Evolutionary conservation across 2,113 vertebrate genomes (phyloP).

Genomic region (Eidolon helvum): DNA sequence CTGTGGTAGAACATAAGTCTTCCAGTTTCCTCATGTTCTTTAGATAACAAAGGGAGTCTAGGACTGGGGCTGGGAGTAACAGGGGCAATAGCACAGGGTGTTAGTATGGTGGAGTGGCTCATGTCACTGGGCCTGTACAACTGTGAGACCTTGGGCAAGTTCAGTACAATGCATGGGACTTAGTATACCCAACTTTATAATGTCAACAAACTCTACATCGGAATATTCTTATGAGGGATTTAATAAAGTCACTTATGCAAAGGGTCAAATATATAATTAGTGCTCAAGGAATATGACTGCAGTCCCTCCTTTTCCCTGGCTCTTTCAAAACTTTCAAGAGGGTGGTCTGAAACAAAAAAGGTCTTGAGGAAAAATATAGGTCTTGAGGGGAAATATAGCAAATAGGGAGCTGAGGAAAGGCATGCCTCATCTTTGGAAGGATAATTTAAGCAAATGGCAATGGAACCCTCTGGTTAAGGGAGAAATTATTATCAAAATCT

Average conservation of each 20-base stretch:
- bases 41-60: not conserved
- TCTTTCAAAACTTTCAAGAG: conserved; percentile 13
- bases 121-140: not conserved
- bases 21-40: not conserved
- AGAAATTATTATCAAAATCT: not conserved
- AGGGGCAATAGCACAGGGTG: not conserved
- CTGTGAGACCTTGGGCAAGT: not conserved
- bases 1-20: not conserved
- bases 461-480: not conserved
- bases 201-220: not conserved
- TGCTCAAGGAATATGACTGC: not conserved
- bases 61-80: not conserved
- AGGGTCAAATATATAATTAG: not conserved
- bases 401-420: not conserved
- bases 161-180: not conserved
- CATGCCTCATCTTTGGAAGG: not conserved
- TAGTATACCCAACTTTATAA: not conserved
- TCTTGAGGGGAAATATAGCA: not conserved
- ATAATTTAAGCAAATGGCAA: not conserved
- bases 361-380: not conserved
- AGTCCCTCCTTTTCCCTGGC: not conserved
- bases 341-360: not conserved
- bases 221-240: not conserved
- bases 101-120: not conserved
- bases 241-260: not conserved